Base-by-base conservation (phyloP, 1,140 invertebrate genomes). In the Diabrotica virgifera region DNA sequence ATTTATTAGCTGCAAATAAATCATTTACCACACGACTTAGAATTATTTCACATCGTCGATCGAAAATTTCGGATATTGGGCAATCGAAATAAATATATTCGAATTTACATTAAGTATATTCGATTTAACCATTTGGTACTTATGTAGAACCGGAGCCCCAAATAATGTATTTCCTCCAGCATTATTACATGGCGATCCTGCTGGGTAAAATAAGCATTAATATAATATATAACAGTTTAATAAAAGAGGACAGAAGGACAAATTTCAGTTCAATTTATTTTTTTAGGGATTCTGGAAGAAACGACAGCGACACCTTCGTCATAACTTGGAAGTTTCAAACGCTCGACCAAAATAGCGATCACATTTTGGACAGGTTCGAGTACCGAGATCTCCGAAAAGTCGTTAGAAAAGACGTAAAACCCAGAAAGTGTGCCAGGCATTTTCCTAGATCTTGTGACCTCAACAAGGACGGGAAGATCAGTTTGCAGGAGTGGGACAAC, bases 271-370 rank as follows among this genome's bases (percentile, higher is more conserved):
- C 1, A 24, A 24, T 24, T 24, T 2, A 24, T 24, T 35, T 54
- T 75, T 64, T 76, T 74, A 8, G 72, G 73, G 36, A 75, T 73
- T 10, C 74, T 70, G 24, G 74, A 67, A 63, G 62, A 58, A 68
- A 69, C 40, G 68, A 68, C 38, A 69, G 62, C 38, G 69, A 72
- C 40, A 66, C 54, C 14, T 58, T 76, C 1, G 89, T 92, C 0
- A 74, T 94, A 7, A 86, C 90, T 53, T 97, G 95, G 95, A 96
- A 97, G 78, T 97, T 96, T 73, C 78, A 82, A 2, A 83, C 88
- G 53, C 80, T 97, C 72, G 94, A 97, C 80, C 79, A 79, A 37
- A 89, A 96, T 79, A 82, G 82, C 10, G 92, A 95, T 78, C 84
- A 85, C 35, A 13, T 62, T 53, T 79, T 97, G 57, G 88, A 92